Base-by-base conservation (phyloP, 2,888 invertebrate species). In the Lasioglossum figueresi region DNA sequence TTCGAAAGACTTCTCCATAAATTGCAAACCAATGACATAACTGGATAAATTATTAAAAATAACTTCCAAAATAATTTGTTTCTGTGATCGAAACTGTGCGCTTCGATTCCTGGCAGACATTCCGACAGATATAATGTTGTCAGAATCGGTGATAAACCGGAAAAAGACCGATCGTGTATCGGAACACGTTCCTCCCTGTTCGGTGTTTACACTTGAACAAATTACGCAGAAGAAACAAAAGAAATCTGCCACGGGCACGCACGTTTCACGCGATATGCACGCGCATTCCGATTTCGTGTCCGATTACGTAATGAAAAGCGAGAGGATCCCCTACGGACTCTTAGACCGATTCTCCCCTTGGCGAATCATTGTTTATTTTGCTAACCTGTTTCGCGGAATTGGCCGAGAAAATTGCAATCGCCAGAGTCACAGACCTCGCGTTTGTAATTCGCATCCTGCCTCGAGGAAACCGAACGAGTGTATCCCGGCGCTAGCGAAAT, bases 281-380 rank as follows among this genome's bases (percentile, higher is more conserved):
- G 82, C 80, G 79, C 84, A 80, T 80, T 70, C 40, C 40, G 83
- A 80, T 77, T 56, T 78, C 80, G 78, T 82, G 79, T 85, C 80
- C 48, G 45, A 79, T 90, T 90, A 78, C 90, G 83, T 85, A 89
- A 87, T 68, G 23, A 81, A 76, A 68, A 77, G 63, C 43, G 27
- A 77, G 74, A 37, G 70, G 37, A 72, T 63, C 63, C 40, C 23
- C 34, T 45, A 19, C 45, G 34, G 52, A 78, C 43, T 74, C 79
- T 45, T 63, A 63, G 81, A 78, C 59, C 70, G 59, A 23, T 23
- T 10, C 23, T 52, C 23, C 23, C 10, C 52, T 23, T 19, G 78
- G 68, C 82, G 89, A 89, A 83, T 89, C 85, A 83, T 40, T 43
- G 75, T 19, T 14, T 45, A 27, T 79, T 87, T 75, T 66, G 76